Base-by-base conservation (phyloP, 2,113 vertebrate species). In the Symphodus melops region DNA sequence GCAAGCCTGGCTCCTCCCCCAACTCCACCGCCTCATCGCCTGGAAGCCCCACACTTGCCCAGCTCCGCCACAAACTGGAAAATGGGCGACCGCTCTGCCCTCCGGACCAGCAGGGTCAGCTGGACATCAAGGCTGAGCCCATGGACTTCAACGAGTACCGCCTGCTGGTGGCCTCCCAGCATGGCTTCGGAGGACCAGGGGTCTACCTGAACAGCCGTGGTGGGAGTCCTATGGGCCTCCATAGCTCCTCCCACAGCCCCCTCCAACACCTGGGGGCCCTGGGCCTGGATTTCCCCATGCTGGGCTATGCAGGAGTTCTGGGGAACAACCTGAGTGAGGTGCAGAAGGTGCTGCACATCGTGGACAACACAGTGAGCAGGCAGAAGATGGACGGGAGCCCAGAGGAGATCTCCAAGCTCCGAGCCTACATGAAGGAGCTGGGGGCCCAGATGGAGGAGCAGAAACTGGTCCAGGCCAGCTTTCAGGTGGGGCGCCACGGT, bases 291-390 rank as follows among this genome's bases (percentile, higher is more conserved):
- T 92, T 95, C 58, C 93, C 95, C 0, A 70, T 96, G 81, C 92
- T 98, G 53, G 94, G 95, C 77, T 98, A 96, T 85, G 79, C 95
- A 53, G 75, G 76, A 1, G 86, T 94, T 0, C 93, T 97, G 63
- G 94, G 92, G 72, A 97, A 95, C 76, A 98, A 96, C 86, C 92
- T 98, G 91, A 97, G 94, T 48, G 96, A 98, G 81, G 96, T 98
- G 86, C 97, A 98, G 86, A 98, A 96, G 88, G 97, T 98, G 89
- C 95, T 98, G 86, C 96, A 98, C 92, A 97, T 98, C 73, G 96
- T 98, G 91, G 97, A 98, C 91, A 97, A 98, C 86, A 99, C 96
- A 8, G 96, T 97, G 92, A 96, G 93, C 87, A 92, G 95, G 88
- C 97, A 98, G 93, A 97, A 97, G 93, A 95, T 97, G 94, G 96